Evolutionary conservation across 2,888 invertebrate genomes (phyloP).

Genomic region (Caenorhabditis macrosperma): DNA sequence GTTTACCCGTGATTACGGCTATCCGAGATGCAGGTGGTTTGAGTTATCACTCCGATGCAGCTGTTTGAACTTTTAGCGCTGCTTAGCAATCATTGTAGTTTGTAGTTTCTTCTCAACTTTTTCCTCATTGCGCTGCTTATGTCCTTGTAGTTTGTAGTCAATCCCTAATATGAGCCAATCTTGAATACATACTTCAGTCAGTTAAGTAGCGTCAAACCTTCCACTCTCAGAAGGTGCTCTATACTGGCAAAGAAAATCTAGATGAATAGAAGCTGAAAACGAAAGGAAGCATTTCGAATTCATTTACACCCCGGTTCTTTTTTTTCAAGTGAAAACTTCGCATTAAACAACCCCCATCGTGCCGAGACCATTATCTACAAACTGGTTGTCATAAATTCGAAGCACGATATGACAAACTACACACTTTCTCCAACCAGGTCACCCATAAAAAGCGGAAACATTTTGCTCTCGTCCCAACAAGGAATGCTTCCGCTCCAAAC

Average conservation of each 20-base stretch:
- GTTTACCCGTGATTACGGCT: not conserved
- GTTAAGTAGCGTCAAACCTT: too few species aligned
- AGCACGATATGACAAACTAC: not conserved
- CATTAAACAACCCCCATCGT: not conserved
- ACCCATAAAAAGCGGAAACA: not conserved
- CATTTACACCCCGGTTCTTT: too few species aligned
- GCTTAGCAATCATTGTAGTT: not conserved
- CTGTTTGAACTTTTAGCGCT: not conserved
- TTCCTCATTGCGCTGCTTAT: too few species aligned
- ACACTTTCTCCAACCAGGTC: not conserved
- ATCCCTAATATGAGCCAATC: too few species aligned
- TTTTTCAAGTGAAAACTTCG: not conserved
- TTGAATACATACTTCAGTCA: too few species aligned
- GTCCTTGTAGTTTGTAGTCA: too few species aligned
- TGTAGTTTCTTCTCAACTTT: too few species aligned
- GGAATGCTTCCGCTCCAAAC: not conserved
- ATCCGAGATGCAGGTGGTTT: not conserved
- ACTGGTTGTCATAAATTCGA: not conserved
- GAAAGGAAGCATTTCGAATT: too few species aligned
- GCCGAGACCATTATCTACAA: constrained; percentile 4
- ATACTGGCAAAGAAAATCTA: too few species aligned
- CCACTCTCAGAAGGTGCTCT: too few species aligned
- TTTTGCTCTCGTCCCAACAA: constrained; percentile 6
- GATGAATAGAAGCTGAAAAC: too few species aligned
- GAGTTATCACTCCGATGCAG: not conserved